These are phyloP conservation scores for Nicator chloris DNA, from an alignment of 2,113 vertebrate genomes.

Conservation along the genomic window DNA sequence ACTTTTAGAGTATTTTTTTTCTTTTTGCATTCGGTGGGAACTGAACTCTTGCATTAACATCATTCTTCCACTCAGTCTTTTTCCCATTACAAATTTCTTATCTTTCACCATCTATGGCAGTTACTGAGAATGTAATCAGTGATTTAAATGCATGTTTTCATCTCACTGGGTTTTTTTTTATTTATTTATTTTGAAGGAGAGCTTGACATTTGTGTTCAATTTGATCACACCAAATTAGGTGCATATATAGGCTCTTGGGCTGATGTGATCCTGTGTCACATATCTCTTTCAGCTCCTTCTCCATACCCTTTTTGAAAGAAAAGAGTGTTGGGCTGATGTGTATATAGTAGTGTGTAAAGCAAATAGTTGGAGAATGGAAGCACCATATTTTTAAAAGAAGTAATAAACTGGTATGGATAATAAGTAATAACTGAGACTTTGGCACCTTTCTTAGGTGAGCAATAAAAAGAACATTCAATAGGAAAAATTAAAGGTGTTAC, in stretches of 20 bases:
- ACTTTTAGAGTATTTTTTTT: background rate
- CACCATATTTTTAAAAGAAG: constrained; percentile 52
- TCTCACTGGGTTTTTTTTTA: background rate
- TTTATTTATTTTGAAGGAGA: background rate
- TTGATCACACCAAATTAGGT: background rate
- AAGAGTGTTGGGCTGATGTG: background rate
- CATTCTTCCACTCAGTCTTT: background rate
- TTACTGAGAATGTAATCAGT: background rate
- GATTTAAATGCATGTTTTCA: background rate
- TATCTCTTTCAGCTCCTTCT: background rate
- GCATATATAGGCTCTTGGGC: background rate
- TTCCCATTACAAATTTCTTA: background rate
- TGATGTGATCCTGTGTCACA: background rate
- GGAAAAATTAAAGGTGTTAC: constrained; percentile 74
- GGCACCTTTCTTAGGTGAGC: constrained; percentile 51
- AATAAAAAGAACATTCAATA: constrained; percentile 69
- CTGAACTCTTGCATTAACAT: background rate
- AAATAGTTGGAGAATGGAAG: constrained; percentile 20
- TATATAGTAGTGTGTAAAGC: background rate
- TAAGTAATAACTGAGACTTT: constrained; percentile 61
- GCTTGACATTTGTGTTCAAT: background rate
- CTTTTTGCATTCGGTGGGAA: background rate
- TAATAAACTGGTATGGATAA: constrained; percentile 50
- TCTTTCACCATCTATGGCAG: background rate
- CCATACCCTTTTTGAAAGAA: background rate